Conservation (phyloP, 2,797 vertebrate species). For the Epinephelus coioides region DNA sequence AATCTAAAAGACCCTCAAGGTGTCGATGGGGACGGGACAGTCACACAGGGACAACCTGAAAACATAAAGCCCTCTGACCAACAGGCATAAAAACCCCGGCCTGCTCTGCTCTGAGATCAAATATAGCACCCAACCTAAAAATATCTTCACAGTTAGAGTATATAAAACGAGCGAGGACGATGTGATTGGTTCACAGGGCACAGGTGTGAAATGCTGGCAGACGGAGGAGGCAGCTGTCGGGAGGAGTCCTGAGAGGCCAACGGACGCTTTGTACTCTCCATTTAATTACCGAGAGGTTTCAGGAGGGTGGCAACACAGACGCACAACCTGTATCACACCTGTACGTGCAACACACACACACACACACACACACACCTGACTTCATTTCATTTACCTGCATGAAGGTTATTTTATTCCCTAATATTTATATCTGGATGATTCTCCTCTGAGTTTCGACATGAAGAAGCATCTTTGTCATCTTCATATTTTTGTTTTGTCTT, state of each 20-base stretch:
- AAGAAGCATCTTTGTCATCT: background rate
- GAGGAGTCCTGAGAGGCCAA: background rate
- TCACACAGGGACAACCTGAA: too few relatives aligned
- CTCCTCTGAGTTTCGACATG: background rate
- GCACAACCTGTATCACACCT: background rate
- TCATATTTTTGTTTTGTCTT: background rate
- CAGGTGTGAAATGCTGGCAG: background rate
- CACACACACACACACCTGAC: background rate
- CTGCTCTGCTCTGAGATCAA: background rate
- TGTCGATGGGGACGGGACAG: too few relatives aligned
- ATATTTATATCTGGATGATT: constrained; percentile 1
- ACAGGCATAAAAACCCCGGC: background rate
- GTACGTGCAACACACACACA: background rate
- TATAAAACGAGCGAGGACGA: background rate
- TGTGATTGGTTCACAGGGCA: constrained; percentile 4
- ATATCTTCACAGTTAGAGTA: background rate
- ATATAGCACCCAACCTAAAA: background rate
- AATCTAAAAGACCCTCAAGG: too few relatives aligned
- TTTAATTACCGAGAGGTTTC: background rate
- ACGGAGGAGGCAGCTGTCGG: background rate
- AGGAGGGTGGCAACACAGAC: too few relatives aligned
- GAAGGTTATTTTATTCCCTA: background rate
- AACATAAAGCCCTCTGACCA: too few relatives aligned
- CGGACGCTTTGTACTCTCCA: background rate
- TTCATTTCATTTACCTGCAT: background rate